phyloP scores from a whole-genome alignment of 2,888 invertebrate genomes.

The Trissoscelio sp. region DNA sequence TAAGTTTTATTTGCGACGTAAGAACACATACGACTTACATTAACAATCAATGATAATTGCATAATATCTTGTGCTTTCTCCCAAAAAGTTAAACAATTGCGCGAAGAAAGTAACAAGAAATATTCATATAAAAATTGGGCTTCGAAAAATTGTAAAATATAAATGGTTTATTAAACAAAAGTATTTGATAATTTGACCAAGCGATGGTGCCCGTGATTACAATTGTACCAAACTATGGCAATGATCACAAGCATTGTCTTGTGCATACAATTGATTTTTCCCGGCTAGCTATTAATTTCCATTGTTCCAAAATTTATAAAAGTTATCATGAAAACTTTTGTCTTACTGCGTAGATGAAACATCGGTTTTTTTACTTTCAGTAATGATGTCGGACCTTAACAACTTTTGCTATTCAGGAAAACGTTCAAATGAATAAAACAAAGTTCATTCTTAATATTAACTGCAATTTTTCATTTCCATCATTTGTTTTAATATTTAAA shows the following conservation, averaged over 20 bases:
- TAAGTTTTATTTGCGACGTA: background rate
- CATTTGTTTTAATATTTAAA: background rate
- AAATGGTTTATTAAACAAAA: background rate
- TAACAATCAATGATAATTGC: background rate
- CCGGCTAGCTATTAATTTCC: background rate
- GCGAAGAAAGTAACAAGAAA: background rate
- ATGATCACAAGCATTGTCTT: background rate
- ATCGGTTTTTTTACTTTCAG: conserved; percentile 18
- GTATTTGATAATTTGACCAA: background rate
- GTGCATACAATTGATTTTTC: conserved; percentile 15
- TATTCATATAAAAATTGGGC: conserved; percentile 22
- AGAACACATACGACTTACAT: background rate
- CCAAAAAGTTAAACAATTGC: background rate
- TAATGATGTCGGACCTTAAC: background rate
- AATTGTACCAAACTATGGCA: background rate
- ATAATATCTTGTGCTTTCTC: conserved; percentile 3
- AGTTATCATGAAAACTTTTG: conserved; percentile 8
- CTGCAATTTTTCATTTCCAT: no score
- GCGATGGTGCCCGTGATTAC: background rate
- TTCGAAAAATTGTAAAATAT: background rate
- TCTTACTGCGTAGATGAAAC: conserved; percentile 12
- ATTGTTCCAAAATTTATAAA: conserved; percentile 21
- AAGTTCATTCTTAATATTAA: no score
- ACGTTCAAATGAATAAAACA: conserved; percentile 5
- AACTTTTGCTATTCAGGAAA: background rate